These are phyloP conservation scores for Bubalus kerabau DNA, from an alignment of 2,113 vertebrate species.

Conservation along the genomic window DNA sequence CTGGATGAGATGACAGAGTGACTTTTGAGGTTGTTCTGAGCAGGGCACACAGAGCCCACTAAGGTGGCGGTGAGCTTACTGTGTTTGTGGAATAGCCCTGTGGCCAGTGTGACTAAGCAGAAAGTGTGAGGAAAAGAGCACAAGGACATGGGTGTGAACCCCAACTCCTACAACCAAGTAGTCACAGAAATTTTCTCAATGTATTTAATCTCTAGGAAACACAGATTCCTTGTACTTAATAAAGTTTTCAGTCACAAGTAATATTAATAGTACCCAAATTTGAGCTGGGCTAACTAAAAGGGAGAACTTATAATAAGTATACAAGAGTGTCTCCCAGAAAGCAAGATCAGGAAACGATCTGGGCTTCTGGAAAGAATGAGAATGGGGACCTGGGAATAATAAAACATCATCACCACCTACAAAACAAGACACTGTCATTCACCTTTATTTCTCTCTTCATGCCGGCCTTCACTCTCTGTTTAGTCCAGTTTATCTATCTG, in stretches of 20 bases:
- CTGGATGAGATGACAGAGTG: not conserved
- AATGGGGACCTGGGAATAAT: not conserved
- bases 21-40: not conserved
- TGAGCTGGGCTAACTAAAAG: not conserved
- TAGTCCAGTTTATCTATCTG: not conserved
- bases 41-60: not conserved
- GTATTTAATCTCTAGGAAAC: not conserved
- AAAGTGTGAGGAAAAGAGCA: accelerated
- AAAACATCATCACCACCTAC: not conserved
- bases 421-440: not conserved
- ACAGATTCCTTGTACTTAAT: not conserved
- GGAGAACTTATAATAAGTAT: not conserved
- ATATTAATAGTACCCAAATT: not conserved
- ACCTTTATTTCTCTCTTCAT: not conserved
- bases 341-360: not conserved
- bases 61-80: not conserved
- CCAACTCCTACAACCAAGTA: not conserved
- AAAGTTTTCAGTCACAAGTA: not conserved
- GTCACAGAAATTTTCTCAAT: not conserved
- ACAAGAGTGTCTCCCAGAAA: not conserved
- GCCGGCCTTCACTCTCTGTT: not conserved
- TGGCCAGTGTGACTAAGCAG: too few relatives aligned
- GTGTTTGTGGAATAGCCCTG: not conserved
- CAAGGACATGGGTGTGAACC: not conserved
- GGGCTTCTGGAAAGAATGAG: not conserved